Evolutionary conservation across 2,797 vertebrate genomes (phyloP).

Genomic region (Calcarius lapponicus): DNA sequence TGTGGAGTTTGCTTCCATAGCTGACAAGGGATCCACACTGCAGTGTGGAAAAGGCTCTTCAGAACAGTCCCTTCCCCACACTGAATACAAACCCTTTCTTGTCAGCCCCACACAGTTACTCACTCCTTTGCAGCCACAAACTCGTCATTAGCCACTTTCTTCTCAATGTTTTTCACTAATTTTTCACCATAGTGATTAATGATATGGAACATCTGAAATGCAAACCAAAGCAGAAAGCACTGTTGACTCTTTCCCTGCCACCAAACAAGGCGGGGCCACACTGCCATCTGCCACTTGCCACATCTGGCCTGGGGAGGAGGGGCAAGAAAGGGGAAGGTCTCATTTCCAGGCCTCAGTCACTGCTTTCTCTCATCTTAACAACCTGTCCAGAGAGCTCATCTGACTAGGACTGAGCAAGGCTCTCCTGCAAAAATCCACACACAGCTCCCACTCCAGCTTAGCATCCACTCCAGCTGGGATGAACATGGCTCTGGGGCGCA

Average conservation of each 20-base stretch:
- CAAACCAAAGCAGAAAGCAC: background rate
- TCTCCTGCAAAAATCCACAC: background rate
- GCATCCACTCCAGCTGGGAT: background rate
- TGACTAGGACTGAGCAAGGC: background rate
- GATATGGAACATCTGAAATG: constrained; percentile 78
- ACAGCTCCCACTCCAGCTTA: background rate
- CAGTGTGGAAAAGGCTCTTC: background rate
- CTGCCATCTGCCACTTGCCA: background rate
- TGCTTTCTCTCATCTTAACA: background rate
- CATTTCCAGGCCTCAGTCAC: background rate
- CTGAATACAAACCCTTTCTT: background rate
- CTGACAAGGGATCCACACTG: background rate
- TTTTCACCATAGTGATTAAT: constrained; percentile 74
- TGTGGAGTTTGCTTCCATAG: background rate
- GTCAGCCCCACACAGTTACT: constrained; percentile 22
- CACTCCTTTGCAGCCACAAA: constrained; percentile 72
- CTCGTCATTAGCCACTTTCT: constrained; percentile 68
- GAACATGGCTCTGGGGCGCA: rapidly evolving
- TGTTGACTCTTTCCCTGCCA: background rate
- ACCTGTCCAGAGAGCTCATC: background rate
- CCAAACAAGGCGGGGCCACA: background rate
- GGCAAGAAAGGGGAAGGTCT: background rate
- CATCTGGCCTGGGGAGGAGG: background rate
- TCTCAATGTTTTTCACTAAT: constrained; percentile 71
- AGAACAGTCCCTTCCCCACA: background rate